Evolutionary conservation across 2,888 invertebrate species (phyloP), one percentile per base, ranked within the genome.

Genomic region (Lacanobia oleracea): DNA sequence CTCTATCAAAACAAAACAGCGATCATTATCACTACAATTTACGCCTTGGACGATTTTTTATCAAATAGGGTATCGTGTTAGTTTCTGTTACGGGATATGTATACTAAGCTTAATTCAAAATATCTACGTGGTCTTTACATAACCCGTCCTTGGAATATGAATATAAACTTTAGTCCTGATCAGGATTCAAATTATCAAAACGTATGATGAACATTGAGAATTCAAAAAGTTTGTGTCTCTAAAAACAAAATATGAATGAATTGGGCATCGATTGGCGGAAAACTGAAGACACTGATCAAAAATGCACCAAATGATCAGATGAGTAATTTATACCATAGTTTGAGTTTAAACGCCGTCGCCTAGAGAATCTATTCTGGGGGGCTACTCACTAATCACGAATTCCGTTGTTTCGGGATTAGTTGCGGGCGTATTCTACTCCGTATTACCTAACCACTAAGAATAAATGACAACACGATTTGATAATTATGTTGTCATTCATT

Each of bases 1-100:
- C 18, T 51, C 1, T 62, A 56, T 37, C n/a, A 51, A 56, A 67
- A 51, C 18, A 40, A 60, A 63, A 27, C 10, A 18, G 18, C 8
- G 45, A 72, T 72, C 16, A n/a, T 37, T 65, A 79, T 78, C 51
- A 40, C 61, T 48, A 53, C n/a, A 27, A 61, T 65, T 65, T 43
- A 48, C 40, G n/a, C 3, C n/a, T 48, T 50, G 3, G 1, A 33
- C 8, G 3, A 61, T 45, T 48, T 57, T 21, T 12, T 59, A 57
- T 43, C 40, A 21, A n/a, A n/a, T 51, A 51, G 8, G 12, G 1
- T 10, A 51, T 57, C 45, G n/a, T n/a, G 12, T 70, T 40, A 62
- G 45, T 62, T 57, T 59, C n/a, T 40, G 33, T 33, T 12, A 71
- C 53, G 2, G 12, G 12, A n/a, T 33, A 8, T 48, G 1, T 16